phyloP scores from a whole-genome alignment of 2,888 invertebrate genomes.

The Steinernema scapterisci region DNA sequence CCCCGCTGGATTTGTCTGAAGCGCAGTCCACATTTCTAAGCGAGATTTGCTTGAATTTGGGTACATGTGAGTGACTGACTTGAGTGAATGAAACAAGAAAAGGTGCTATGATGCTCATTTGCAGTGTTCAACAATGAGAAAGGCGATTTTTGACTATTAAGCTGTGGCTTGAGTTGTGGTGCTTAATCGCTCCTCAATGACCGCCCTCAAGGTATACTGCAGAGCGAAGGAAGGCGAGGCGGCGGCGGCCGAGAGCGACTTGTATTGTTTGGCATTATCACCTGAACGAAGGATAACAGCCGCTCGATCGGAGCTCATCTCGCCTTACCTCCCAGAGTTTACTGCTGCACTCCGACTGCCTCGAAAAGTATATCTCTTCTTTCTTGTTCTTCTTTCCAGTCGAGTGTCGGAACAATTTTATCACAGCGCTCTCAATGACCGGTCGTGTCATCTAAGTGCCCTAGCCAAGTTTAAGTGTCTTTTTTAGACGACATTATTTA shows the following conservation, averaged over 20 bases:
- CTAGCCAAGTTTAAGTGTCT: neutral
- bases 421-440: constrained; percentile 8
- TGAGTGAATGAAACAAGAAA: neutral
- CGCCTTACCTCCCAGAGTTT: constrained; percentile 22
- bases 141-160: neutral
- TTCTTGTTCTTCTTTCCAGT: constrained; percentile 7
- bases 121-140: neutral
- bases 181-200: constrained; percentile 24
- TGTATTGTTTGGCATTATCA: constrained; percentile 31
- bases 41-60: no score
- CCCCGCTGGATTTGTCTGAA: no score
- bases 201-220: constrained; percentile 5
- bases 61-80: neutral
- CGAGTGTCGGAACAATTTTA: neutral
- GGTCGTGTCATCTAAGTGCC: constrained; percentile 17
- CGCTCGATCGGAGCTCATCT: constrained; percentile 14
- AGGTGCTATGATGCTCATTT: neutral
- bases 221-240: neutral
- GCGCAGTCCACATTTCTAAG: no score
- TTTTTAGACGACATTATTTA: constrained; percentile 22
- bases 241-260: neutral
- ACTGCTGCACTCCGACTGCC: constrained; percentile 26
- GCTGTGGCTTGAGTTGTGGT: constrained; percentile 25
- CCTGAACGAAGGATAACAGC: constrained; percentile 29
- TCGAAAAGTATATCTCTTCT: constrained; percentile 15